phyloP scores from a whole-genome alignment of 2,113 vertebrate genomes.

The Salvelinus sp. region DNA sequence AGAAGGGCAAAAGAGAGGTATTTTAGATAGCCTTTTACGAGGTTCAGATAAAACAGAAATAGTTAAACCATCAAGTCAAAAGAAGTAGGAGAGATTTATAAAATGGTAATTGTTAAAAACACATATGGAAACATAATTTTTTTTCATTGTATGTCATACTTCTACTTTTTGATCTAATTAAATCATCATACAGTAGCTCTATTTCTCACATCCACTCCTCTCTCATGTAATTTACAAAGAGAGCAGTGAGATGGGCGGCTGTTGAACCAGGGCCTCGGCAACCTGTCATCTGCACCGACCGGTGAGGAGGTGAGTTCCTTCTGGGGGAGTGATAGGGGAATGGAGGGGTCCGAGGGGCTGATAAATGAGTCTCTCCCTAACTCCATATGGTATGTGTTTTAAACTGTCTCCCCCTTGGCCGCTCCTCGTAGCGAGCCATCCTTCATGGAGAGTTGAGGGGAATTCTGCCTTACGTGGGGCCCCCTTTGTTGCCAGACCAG shows the following conservation, averaged over 20 bases:
- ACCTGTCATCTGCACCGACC: constrained; percentile 69
- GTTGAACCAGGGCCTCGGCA: constrained; percentile 60
- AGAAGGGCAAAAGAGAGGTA: constrained; percentile 67
- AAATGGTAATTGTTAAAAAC: too few species aligned
- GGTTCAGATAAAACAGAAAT: constrained; percentile 3
- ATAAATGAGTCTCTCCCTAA: constrained; percentile 77
- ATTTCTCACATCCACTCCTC: neutral
- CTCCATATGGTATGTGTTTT: constrained; percentile 79
- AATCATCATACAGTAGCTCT: neutral
- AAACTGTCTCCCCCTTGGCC: constrained; percentile 74
- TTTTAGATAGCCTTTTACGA: constrained; percentile 60
- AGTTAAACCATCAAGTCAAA: neutral
- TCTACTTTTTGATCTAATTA: neutral
- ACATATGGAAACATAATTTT: too few species aligned
- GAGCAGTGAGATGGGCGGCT: constrained; percentile 57
- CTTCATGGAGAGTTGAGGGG: constrained; percentile 74
- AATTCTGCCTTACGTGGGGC: constrained; percentile 62
- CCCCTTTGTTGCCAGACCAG: constrained; percentile 77
- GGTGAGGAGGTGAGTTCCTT: constrained; percentile 70
- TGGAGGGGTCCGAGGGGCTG: constrained; percentile 71
- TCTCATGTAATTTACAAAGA: constrained; percentile 37
- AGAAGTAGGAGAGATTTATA: too few species aligned
- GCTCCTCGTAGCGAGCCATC: constrained; percentile 71
- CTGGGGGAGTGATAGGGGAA: constrained; percentile 51
- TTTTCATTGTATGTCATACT: neutral